Evolutionary conservation across 2,797 vertebrate species (phyloP), one percentile per base, ranked within the genome.

Genomic region (Catharus ustulatus): DNA sequence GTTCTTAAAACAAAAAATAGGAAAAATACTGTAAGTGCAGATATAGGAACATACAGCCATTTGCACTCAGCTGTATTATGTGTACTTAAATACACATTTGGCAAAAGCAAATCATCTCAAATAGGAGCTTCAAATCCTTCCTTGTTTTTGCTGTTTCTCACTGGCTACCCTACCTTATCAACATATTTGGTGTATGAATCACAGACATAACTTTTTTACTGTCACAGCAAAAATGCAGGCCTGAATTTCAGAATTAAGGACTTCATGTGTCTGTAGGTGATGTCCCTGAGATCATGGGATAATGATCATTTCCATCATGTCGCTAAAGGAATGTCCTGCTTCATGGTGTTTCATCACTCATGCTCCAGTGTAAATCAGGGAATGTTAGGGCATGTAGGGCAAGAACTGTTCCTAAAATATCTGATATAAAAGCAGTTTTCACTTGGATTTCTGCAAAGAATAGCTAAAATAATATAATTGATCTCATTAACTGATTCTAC

Each of bases 381-480:
- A 72, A 26, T 46, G n/a, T 48, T 78, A 83, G 21, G 32, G 77
- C 49, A 66, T n/a, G 12, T 38, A 64, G 69, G 29, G 46, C 26
- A 81, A 63, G 52, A 94, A 55, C 40, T 27, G 23, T 49, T 83
- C 32, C 43, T 62, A 55, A 89, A 87, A 69, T 32, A 4, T 30
- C 36, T 34, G 22, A 29, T 48, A 59, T 0, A 2, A 85, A 72
- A 80, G 27, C 0, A 0, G 2, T 66, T 84, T 68, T 52, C 26
- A 22, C 71, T 30, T 86, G 34, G 18, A 84, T 90, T 83, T 95
- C 63, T 92, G 68, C 22, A 78, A 87, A 85, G 30, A 77, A 58
- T 19, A 84, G 51, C 61, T 85, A 91, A 89, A 95, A 88, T 43
- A 51, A 74, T 34, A 72, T 21, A 34, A 46, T 51, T 34, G 7